A percentile compares a stretch with the other conserved stretches of the same genome.
Evolutionary conservation across 35 echinoderm and acorn worm genomes (phyloP).

Genomic region (Acanthaster planci): DNA sequence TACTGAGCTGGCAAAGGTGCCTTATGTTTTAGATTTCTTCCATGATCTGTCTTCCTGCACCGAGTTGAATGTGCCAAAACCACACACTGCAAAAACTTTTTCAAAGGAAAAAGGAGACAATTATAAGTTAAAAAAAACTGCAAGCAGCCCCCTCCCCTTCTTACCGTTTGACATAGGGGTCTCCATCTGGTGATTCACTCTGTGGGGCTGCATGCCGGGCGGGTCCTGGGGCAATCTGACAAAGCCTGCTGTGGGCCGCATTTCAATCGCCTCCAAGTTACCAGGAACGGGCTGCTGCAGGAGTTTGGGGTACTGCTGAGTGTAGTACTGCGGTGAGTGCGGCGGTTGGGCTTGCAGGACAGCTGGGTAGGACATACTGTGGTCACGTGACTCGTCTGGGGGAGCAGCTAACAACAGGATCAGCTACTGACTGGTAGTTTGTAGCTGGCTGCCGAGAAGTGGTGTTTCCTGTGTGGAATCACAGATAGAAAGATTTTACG

Average conservation of each 20-base stretch:
- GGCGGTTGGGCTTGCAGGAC: background rate
- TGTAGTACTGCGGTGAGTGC: background rate
- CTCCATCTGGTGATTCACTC: slow-evolving; percentile 8
- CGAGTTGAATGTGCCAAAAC: no score
- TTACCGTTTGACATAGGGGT: slow-evolving; percentile 12
- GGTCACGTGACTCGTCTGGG: background rate
- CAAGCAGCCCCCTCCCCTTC: background rate
- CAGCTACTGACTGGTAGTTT: no score
- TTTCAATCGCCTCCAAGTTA: background rate
- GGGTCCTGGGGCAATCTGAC: background rate
- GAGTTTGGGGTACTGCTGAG: background rate
- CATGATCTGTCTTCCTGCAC: no score
- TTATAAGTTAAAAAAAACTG: no score
- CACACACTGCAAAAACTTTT: no score
- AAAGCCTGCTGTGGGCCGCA: background rate
- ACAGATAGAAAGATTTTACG: no score
- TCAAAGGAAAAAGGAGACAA: no score
- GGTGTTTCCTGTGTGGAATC: no score
- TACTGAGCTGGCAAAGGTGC: no score
- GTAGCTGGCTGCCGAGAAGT: no score
- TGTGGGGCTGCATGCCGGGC: background rate
- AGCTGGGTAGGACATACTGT: background rate
- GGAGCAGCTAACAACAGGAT: no score
- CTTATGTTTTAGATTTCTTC: no score
- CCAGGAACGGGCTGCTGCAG: background rate